Evolutionary conservation across 23 tunicate genomes (phyloP), one percentile per base, ranked within the genome.

Genomic region (Botrylloides violaceus): DNA sequence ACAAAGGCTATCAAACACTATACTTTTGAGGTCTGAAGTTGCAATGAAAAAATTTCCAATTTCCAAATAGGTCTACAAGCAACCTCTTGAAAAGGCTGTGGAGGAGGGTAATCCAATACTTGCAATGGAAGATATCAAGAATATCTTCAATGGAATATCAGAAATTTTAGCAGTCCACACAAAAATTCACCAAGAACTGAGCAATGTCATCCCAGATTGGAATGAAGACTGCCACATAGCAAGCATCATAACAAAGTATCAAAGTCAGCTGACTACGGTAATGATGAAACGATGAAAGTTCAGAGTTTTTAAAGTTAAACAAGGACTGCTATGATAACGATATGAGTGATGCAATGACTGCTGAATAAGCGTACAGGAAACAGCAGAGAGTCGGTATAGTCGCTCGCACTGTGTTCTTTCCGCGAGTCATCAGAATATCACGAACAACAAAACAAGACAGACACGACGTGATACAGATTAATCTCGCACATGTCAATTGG

Each of bases 181-280:
- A 12, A 36, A 66, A 1, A 83, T 90, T 20, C 86, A 90, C 65
- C 76, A 70, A 4, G 97, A 90, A 65, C 58, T 90, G 48, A 83
- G 82, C 34, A 72, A 68, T 15, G 31, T 90, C 27, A 78, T 90
- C 58, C 80, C 82, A 25, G 71, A 90, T 32, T 90, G 97, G 97
- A 62, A 74, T 20, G 97, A 90, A 64, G 90, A 90, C 34, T 83
- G 97, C 32, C 78, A 90, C 71, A 63, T 90, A 22, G 97, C 76
- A 29, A 59, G 78, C 71, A 37, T 90, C 26, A 77, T 90, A 27
- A 80, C 66, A 26, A 90, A 90, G 79, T 83, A 90, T 72, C 57
- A 83, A 66, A 71, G 73, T 1, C 74, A 75, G 30, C 70, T 90
- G 22, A 84, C 87, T 2, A 85, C 81, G 84, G 96, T 82, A 12